A percentile compares a stretch with the other conserved stretches of the same genome.
Evolutionary conservation across 2,888 invertebrate species (phyloP).

Genomic region (Julus scandinavius): DNA sequence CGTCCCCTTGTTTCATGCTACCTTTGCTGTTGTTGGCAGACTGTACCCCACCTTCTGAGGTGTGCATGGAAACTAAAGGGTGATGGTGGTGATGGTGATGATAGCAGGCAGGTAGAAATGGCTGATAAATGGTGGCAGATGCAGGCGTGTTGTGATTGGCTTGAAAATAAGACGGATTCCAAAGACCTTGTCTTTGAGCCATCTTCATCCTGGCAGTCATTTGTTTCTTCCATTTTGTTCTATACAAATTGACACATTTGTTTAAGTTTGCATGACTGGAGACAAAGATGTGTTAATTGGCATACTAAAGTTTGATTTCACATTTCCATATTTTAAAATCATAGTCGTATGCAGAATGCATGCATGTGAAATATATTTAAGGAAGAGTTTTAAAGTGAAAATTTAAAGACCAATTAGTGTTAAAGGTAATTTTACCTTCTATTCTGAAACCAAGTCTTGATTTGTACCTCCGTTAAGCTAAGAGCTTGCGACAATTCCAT

Average conservation of each 20-base stretch:
- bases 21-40: not conserved
- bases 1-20: not conserved
- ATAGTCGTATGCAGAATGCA: not conserved
- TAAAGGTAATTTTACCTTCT: constrained; percentile 68
- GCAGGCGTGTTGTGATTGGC: constrained; percentile 19
- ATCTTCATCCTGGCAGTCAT: constrained; percentile 88
- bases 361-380: too few species aligned
- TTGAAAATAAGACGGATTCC: constrained; percentile 53
- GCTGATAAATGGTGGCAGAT: constrained; percentile 47
- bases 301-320: too few species aligned
- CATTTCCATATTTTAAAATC: not conserved
- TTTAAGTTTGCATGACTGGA: too few species aligned
- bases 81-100: constrained; percentile 49
- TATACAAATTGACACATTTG: constrained; percentile 58
- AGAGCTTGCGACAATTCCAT: constrained; percentile 91
- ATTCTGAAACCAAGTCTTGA: constrained; percentile 97
- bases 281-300: too few species aligned
- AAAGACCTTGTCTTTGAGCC: constrained; percentile 83
- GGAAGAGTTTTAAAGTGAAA: too few species aligned
- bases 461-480: constrained; percentile 92
- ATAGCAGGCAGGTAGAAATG: constrained; percentile 47
- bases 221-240: constrained; percentile 98
- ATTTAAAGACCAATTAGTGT: not conserved
- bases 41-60: not conserved
- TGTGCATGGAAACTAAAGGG: constrained; percentile 8